These are phyloP conservation scores for Telmatochromis brachygnathus DNA, from an alignment of 2,113 vertebrate species.

Conservation along the genomic window DNA sequence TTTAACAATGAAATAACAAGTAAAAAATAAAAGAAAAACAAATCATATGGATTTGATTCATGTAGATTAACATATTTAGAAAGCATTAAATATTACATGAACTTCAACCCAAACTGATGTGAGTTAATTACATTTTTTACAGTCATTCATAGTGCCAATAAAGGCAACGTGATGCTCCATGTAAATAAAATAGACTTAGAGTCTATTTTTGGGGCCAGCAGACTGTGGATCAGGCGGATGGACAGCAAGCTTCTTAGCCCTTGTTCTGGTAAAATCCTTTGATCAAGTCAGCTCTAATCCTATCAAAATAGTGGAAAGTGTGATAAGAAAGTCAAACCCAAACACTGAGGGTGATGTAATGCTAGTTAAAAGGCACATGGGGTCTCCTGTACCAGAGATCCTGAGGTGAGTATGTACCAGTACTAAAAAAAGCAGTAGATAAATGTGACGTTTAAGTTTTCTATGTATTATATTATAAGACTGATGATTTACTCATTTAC, in stretches of 20 bases:
- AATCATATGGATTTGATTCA: background rate
- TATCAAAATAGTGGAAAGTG: conserved; percentile 34
- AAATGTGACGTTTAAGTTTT: background rate
- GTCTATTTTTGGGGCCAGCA: conserved; percentile 4
- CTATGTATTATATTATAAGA: background rate
- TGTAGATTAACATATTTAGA: background rate
- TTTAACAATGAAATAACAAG: background rate
- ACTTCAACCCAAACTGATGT: background rate
- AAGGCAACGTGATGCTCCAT: background rate
- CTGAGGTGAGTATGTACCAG: background rate
- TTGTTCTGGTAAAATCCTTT: conserved; percentile 21
- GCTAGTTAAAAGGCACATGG: conserved; percentile 1
- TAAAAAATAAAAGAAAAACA: background rate
- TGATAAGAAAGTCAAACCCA: background rate
- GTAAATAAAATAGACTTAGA: background rate
- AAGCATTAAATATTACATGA: background rate
- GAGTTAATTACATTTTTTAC: background rate
- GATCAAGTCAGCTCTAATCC: conserved; percentile 39
- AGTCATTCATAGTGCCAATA: background rate
- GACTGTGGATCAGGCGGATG: conserved; percentile 5
- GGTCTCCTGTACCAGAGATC: background rate
- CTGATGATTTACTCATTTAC: accelerated
- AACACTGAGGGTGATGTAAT: conserved; percentile 7
- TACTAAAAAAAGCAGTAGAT: background rate
- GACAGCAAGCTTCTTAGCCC: conserved; percentile 42